Evolutionary conservation across 2,113 vertebrate genomes (phyloP).

Genomic region (Aviceda subcristata): DNA sequence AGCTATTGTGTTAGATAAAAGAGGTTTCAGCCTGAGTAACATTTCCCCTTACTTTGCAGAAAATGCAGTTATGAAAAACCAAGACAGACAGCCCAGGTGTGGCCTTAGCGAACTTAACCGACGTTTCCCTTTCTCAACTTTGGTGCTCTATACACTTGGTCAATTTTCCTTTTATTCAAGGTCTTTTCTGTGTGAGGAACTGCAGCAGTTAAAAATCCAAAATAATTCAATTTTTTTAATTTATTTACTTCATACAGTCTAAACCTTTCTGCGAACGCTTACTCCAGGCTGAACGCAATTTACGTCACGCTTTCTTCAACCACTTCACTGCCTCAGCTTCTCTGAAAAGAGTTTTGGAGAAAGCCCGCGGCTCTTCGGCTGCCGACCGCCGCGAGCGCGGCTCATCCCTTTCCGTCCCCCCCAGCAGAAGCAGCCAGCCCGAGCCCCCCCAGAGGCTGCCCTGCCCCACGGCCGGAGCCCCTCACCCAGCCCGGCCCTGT

Average conservation of each 20-base stretch:
- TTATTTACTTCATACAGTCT: neutral
- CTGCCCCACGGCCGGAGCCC: neutral
- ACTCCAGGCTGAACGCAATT: neutral
- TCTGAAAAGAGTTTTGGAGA: neutral
- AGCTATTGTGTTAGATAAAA: neutral
- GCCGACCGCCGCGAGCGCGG: neutral
- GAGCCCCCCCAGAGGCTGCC: rapidly evolving
- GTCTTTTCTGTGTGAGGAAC: neutral
- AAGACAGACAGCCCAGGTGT: neutral
- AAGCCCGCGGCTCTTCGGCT: neutral
- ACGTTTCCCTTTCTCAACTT: neutral
- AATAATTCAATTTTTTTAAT: neutral
- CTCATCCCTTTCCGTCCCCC: neutral
- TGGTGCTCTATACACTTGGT: neutral
- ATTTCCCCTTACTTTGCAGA: neutral
- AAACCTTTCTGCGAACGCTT: neutral
- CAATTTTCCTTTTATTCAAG: neutral
- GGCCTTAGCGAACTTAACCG: neutral
- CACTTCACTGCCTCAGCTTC: neutral
- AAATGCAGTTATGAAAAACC: neutral
- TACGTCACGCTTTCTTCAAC: neutral
- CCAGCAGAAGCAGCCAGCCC: neutral
- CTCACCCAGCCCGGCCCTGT: neutral
- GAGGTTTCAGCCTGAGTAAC: neutral
- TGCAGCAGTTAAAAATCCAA: neutral